Evolutionary conservation across 1,140 invertebrate species (phyloP).

Genomic region (Vollenhovia emeryi): DNA sequence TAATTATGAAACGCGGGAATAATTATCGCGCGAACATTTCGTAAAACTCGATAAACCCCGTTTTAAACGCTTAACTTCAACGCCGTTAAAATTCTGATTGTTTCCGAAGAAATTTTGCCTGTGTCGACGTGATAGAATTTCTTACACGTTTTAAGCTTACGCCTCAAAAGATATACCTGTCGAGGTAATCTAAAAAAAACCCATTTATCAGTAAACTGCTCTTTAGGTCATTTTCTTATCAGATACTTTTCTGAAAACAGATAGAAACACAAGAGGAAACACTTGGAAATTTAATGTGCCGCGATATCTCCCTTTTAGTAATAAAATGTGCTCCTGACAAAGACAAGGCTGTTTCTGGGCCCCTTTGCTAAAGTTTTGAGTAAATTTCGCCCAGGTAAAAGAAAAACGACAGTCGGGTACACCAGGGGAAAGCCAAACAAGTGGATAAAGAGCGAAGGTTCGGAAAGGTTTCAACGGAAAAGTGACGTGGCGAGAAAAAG

Average conservation of each 20-base stretch:
- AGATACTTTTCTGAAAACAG: not conserved
- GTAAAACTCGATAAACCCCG: not conserved
- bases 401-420: not conserved
- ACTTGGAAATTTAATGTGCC: not conserved
- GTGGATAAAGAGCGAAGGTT: not conserved
- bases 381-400: not conserved
- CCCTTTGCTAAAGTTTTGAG: not conserved
- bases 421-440: not conserved
- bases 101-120: not conserved
- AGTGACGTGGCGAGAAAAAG: not conserved
- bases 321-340: not conserved
- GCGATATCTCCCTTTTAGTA: not conserved
- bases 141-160: not conserved
- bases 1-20: not conserved
- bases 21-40: not conserved
- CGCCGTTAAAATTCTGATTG: not conserved
- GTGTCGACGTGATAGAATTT: not conserved
- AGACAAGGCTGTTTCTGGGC: not conserved
- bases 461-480: not conserved
- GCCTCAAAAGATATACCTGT: not conserved
- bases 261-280: not conserved
- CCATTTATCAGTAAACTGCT: not conserved
- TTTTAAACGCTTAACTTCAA: not conserved
- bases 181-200: not conserved
- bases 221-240: not conserved